phyloP scores from a whole-genome alignment of 2,113 vertebrate genomes.

The Pleuronectes platessa region DNA sequence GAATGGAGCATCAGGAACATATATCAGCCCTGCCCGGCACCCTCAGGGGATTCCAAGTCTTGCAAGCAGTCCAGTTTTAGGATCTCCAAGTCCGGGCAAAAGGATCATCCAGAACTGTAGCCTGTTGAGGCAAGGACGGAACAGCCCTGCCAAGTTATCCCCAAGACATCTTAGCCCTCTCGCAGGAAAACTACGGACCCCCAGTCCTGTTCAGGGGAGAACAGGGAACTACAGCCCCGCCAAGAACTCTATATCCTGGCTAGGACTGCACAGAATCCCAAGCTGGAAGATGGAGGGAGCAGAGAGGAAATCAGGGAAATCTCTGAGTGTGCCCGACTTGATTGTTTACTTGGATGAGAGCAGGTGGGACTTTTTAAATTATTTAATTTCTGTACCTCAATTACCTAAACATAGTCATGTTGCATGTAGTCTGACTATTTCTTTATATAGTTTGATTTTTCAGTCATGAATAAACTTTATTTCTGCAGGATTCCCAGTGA shows the following conservation, averaged over 20 bases:
- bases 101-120: slow-evolving; percentile 33
- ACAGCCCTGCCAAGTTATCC: slow-evolving; percentile 55
- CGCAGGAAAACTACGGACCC: slow-evolving; percentile 34
- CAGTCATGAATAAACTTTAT: neutral
- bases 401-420: neutral
- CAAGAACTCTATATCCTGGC: slow-evolving; percentile 59
- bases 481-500: slow-evolving; percentile 45
- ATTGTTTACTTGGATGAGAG: slow-evolving; percentile 49
- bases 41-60: slow-evolving; percentile 16
- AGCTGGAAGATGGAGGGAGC: slow-evolving; percentile 36
- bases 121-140: slow-evolving; percentile 34
- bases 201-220: slow-evolving; percentile 62
- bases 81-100: slow-evolving; percentile 60
- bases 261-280: slow-evolving; percentile 50
- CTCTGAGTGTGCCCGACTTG: slow-evolving; percentile 65
- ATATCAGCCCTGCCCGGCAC: slow-evolving; percentile 22
- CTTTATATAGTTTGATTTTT: neutral
- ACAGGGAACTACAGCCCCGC: slow-evolving; percentile 44
- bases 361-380: slow-evolving; percentile 37
- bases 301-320: slow-evolving; percentile 38
- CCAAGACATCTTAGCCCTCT: slow-evolving; percentile 48
- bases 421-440: neutral
- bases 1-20: slow-evolving; percentile 5
- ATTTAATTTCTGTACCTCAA: neutral
- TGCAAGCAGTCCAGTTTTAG: slow-evolving; percentile 31